phyloP scores from a whole-genome alignment of 2,888 invertebrate species.

The Lymantria monacha region DNA sequence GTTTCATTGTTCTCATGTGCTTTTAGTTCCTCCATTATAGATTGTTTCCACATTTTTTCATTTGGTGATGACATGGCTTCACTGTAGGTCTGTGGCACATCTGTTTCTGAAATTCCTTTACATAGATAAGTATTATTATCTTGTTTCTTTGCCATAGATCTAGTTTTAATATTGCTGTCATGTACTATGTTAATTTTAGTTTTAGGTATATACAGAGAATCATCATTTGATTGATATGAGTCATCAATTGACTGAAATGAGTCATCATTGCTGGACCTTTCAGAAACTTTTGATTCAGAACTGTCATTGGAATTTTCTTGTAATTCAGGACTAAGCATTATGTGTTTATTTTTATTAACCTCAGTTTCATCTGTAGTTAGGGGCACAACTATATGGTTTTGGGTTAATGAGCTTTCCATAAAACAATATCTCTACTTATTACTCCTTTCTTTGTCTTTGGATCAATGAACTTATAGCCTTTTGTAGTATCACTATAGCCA shows the following conservation, averaged over 20 bases:
- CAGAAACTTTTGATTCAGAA: background rate
- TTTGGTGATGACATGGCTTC: conserved; percentile 1
- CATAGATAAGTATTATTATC: conserved; percentile 1
- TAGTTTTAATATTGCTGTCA: background rate
- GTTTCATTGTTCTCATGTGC: conserved; percentile 5
- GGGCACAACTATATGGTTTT: background rate
- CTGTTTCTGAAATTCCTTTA: background rate
- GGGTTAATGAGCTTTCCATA: conserved; percentile 7
- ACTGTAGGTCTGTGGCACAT: conserved; percentile 4
- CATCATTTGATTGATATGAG: background rate
- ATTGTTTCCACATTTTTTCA: conserved; percentile 1
- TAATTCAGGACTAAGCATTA: background rate
- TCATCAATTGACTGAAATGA: background rate
- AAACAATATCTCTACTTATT: conserved; percentile 16
- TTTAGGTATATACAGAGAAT: background rate
- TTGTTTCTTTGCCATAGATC: background rate
- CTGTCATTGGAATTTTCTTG: background rate
- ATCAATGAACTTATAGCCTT: conserved; percentile 11
- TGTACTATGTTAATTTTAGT: background rate
- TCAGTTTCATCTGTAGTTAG: background rate
- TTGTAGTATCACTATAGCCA: conserved; percentile 12
- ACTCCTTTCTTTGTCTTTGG: conserved; percentile 7
- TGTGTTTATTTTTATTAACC: background rate
- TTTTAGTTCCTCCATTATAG: conserved; percentile 6
- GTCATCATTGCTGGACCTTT: background rate